Evolutionary conservation across 1,140 invertebrate genomes (phyloP).

Genomic region (Xylocopa sonorina): DNA sequence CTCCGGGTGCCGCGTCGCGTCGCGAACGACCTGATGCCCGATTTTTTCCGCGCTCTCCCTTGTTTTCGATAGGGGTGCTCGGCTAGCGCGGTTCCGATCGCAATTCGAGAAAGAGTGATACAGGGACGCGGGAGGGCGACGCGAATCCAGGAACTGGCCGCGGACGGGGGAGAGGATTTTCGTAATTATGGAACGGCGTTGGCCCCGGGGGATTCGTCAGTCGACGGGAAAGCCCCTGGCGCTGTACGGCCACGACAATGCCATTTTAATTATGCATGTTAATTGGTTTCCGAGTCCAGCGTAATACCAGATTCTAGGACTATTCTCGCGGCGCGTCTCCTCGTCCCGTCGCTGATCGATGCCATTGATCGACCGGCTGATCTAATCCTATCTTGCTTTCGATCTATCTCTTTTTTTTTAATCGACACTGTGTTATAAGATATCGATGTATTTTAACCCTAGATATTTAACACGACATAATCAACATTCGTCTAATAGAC

Average conservation of each 20-base stretch:
- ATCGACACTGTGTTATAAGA: too few species aligned
- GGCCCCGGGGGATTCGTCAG: constrained; percentile 74
- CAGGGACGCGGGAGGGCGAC: not conserved
- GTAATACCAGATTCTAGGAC: constrained; percentile 70
- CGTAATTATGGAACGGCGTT: constrained; percentile 76
- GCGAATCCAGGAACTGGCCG: constrained; percentile 19
- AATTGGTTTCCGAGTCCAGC: constrained; percentile 78
- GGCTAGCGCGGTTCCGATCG: constrained; percentile 25
- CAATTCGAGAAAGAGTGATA: constrained; percentile 60
- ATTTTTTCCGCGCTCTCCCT: constrained; percentile 60
- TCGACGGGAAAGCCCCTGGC: constrained; percentile 68
- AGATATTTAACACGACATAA: too few species aligned
- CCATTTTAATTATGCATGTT: constrained; percentile 82
- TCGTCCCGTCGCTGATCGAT: constrained; percentile 46
- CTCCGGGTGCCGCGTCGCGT: constrained; percentile 49
- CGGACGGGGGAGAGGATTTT: constrained; percentile 66
- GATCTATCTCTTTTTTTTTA: too few species aligned
- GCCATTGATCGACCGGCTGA: constrained; percentile 51
- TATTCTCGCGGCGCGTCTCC: constrained; percentile 61
- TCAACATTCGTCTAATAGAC: too few species aligned
- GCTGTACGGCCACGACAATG: constrained; percentile 73
- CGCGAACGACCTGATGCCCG: constrained; percentile 65
- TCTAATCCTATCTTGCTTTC: too few species aligned
- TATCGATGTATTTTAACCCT: too few species aligned
- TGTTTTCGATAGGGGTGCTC: constrained; percentile 43